Conservation (phyloP, 1,140 invertebrate genomes). For the Cydia strobilella region DNA sequence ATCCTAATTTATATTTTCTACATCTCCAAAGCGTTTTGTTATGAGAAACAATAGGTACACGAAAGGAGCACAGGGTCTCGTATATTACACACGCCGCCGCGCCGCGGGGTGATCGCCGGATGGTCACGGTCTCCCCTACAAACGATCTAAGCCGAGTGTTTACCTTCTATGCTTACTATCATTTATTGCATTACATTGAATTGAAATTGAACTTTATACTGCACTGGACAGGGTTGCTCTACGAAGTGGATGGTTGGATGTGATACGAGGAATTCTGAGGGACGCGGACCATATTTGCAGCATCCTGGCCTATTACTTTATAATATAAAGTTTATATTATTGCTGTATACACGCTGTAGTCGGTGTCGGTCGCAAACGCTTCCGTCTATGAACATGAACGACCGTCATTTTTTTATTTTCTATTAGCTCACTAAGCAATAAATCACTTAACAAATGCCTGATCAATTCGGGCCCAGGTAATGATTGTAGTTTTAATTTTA, state of each 20-base stretch:
- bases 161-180: background rate
- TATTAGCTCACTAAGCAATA: background rate
- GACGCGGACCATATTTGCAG: conserved; percentile 33
- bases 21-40: background rate
- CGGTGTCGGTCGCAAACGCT: conserved; percentile 23
- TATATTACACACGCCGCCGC: background rate
- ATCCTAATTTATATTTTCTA: conserved; percentile 15
- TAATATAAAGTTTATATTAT: too few relatives aligned
- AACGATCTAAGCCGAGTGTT: conserved; percentile 2
- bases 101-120: conserved; percentile 7
- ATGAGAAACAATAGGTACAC: background rate
- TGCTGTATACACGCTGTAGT: conserved; percentile 24
- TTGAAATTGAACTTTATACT: background rate
- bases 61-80: background rate
- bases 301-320: conserved; percentile 33
- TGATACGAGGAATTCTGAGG: conserved; percentile 14
- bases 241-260: background rate
- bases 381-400: background rate
- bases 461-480: background rate
- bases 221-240: background rate
- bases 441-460: background rate
- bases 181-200: background rate
- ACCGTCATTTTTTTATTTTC: conserved; percentile 16
- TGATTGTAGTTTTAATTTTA: too few relatives aligned
- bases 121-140: conserved; percentile 12